phyloP scores from a whole-genome alignment of 2,888 invertebrate species.

The Gisinianus flammeolus region DNA sequence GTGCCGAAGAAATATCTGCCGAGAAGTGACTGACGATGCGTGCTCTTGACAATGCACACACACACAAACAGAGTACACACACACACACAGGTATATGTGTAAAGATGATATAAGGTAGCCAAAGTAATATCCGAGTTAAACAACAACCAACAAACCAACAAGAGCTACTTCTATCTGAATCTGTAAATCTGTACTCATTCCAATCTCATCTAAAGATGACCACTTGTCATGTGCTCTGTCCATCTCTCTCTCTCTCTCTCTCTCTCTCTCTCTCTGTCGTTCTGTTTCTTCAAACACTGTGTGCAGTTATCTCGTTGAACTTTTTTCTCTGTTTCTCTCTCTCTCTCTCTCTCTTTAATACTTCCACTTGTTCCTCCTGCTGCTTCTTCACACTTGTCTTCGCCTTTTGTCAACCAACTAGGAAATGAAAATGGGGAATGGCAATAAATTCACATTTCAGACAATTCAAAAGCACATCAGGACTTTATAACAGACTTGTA shows the following conservation, averaged over 20 bases:
- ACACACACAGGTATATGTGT: too few relatives aligned
- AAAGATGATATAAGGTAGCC: too few relatives aligned
- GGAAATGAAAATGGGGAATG: neutral
- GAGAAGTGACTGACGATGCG: slow-evolving; percentile 28
- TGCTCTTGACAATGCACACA: slow-evolving; percentile 13
- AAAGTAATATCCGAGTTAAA: too few relatives aligned
- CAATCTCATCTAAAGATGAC: too few relatives aligned
- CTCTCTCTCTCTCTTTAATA: neutral
- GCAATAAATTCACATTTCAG: neutral
- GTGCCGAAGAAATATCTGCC: neutral
- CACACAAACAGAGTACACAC: neutral
- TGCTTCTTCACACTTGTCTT: neutral
- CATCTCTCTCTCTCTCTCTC: too few relatives aligned
- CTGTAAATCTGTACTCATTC: too few relatives aligned
- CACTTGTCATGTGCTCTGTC: too few relatives aligned
- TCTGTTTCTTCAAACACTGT: neutral
- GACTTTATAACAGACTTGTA: too few relatives aligned
- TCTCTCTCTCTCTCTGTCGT: too few relatives aligned
- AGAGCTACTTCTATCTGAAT: too few relatives aligned
- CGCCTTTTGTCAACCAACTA: neutral
- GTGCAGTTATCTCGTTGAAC: neutral
- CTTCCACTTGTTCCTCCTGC: neutral
- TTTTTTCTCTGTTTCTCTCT: neutral
- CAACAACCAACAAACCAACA: too few relatives aligned
- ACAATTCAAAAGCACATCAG: too few relatives aligned